These are phyloP conservation scores for Chaetodon auriga DNA, from an alignment of 2,113 vertebrate genomes.

Conservation along the genomic window DNA sequence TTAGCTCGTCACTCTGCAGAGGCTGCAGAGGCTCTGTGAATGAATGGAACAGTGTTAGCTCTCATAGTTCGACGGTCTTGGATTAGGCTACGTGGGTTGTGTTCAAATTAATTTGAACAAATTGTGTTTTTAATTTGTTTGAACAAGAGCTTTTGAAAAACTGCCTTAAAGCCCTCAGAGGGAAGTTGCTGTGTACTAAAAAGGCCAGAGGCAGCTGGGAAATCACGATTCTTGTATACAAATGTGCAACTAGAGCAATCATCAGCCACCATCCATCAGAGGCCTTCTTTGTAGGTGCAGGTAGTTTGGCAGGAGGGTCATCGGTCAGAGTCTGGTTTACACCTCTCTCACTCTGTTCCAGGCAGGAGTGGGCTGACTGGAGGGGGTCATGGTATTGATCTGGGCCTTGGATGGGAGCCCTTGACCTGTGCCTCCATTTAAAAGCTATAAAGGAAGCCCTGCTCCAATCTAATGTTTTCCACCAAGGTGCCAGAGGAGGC, in stretches of 20 bases:
- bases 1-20: not conserved
- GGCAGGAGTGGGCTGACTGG: conserved; percentile 35
- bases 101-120: not conserved
- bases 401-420: conserved; percentile 79
- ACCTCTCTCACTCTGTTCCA: conserved; percentile 54
- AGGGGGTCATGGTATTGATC: conserved; percentile 85
- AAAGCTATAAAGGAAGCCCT: conserved; percentile 87
- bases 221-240: conserved; percentile 79
- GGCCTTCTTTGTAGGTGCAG: conserved; percentile 70
- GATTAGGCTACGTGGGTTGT: not conserved
- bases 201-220: conserved; percentile 72
- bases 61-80: not conserved
- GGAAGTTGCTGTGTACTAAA: conserved; percentile 51
- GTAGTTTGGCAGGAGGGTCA: conserved; percentile 77
- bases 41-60: not conserved
- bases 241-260: conserved; percentile 74
- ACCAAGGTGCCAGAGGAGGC: conserved; percentile 84
- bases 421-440: conserved; percentile 84
- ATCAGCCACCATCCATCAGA: conserved; percentile 75
- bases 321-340: conserved; percentile 74
- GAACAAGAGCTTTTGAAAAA: conserved; percentile 7
- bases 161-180: not conserved
- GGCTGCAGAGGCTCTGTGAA: not conserved
- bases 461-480: conserved; percentile 87
- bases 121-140: not conserved